These are phyloP conservation scores for Drosophila birchii DNA, from an alignment of 2,888 invertebrate genomes.

Conservation along the genomic window DNA sequence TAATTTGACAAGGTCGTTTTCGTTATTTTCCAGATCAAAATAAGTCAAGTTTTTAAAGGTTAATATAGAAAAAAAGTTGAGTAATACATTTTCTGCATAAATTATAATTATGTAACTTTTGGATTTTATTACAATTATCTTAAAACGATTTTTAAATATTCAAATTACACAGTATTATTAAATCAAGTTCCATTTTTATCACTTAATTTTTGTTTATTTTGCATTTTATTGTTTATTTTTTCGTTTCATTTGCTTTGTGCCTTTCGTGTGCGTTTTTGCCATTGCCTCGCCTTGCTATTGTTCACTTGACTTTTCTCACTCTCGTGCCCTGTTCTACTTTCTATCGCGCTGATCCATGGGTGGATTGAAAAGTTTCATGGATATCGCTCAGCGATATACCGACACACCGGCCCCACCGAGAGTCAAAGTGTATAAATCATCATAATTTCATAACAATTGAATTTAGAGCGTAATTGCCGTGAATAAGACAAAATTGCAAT, in stretches of 20 bases:
- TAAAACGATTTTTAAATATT: neutral
- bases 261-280: conserved; percentile 30
- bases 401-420: neutral
- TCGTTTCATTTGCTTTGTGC: conserved; percentile 38
- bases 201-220: conserved; percentile 39
- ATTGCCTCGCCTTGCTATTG: conserved; percentile 39
- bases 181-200: conserved; percentile 39
- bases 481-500: conserved; percentile 66
- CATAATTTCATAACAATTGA: conserved; percentile 74
- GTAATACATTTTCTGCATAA: neutral
- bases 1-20: neutral
- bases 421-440: conserved; percentile 41
- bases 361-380: conserved; percentile 52
- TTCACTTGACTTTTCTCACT: conserved; percentile 40
- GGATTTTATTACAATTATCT: neutral
- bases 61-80: neutral
- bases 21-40: neutral
- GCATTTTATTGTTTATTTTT: conserved; percentile 16
- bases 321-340: conserved; percentile 68
- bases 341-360: conserved; percentile 64
- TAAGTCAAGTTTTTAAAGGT: neutral
- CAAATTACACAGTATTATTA: conserved; percentile 11
- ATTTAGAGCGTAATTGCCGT: conserved; percentile 72
- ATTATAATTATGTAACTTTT: neutral
- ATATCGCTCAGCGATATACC: conserved; percentile 1